Conservation (phyloP, 2,113 vertebrate genomes). For the Carollia perspicillata region DNA sequence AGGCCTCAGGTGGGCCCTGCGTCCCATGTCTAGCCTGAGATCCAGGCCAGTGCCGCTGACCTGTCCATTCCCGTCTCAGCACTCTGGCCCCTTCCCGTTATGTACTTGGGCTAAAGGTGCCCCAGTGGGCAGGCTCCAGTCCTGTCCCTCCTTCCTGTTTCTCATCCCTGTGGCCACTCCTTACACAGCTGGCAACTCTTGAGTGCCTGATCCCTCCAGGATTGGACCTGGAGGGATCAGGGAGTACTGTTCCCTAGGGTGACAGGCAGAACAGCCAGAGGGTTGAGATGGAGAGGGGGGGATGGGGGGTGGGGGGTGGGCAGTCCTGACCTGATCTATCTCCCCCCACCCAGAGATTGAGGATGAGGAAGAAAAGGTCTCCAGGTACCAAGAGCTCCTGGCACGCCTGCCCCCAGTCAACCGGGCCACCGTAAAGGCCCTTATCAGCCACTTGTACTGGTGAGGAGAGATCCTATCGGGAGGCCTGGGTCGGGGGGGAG, state of each 20-base stretch:
- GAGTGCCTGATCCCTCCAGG: background rate
- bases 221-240: background rate
- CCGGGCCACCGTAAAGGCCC: slow-evolving; percentile 91
- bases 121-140: background rate
- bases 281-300: background rate
- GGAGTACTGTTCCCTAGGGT: background rate
- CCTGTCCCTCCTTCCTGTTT: background rate
- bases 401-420: slow-evolving; percentile 88
- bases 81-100: background rate
- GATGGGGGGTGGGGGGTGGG: no score
- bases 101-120: background rate
- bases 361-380: slow-evolving; percentile 85
- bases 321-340: background rate
- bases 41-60: background rate
- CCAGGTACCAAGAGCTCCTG: slow-evolving; percentile 86
- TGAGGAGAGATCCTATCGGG: slow-evolving; percentile 67
- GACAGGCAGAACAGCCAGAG: background rate
- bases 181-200: background rate
- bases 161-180: background rate
- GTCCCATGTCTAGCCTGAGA: background rate
- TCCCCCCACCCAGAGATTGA: slow-evolving; percentile 80
- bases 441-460: slow-evolving; percentile 96
- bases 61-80: background rate
- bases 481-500: background rate
- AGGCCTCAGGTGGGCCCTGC: slow-evolving; percentile 81